These are phyloP conservation scores for Calameuta pallipes DNA, from an alignment of 2,888 invertebrate genomes.

Conservation along the genomic window DNA sequence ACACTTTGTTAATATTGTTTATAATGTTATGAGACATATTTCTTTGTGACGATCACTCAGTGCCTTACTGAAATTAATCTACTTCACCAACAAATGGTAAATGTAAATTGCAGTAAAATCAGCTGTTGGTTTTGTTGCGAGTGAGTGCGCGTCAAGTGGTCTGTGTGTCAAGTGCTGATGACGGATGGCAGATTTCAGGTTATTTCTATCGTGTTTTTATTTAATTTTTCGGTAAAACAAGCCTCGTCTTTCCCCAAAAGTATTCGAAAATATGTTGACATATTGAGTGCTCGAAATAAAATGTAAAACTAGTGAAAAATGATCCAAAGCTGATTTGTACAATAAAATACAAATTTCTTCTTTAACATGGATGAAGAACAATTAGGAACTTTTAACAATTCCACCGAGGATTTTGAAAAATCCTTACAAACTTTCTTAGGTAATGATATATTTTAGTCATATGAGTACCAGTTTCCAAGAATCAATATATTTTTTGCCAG, in stretches of 20 bases:
- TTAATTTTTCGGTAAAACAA: background rate
- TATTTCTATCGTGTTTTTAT: conserved; percentile 1
- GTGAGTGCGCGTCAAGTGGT: background rate
- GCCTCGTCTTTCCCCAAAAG: background rate
- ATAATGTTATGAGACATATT: conserved; percentile 35
- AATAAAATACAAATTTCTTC: background rate
- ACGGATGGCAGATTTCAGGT: conserved; percentile 3
- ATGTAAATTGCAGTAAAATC: background rate
- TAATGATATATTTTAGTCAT: background rate
- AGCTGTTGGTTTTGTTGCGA: background rate
- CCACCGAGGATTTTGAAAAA: conserved; percentile 4
- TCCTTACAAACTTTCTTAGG: background rate
- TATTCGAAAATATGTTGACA: background rate
- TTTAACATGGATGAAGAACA: conserved; percentile 22
- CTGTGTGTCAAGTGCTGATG: background rate
- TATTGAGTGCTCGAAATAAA: conserved; percentile 15
- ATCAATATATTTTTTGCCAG: no score
- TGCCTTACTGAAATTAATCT: background rate
- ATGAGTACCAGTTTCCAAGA: background rate
- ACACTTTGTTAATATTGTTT: conserved; percentile 68
- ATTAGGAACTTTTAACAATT: conserved; percentile 3
- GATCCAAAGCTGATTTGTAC: conserved; percentile 5
- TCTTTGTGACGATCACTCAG: background rate
- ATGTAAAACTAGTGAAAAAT: conserved; percentile 3
- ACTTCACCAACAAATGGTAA: background rate